Evolutionary conservation across 2,113 vertebrate species (phyloP), one percentile per base, ranked within the genome.

Genomic region (Tonatia bakeri): DNA sequence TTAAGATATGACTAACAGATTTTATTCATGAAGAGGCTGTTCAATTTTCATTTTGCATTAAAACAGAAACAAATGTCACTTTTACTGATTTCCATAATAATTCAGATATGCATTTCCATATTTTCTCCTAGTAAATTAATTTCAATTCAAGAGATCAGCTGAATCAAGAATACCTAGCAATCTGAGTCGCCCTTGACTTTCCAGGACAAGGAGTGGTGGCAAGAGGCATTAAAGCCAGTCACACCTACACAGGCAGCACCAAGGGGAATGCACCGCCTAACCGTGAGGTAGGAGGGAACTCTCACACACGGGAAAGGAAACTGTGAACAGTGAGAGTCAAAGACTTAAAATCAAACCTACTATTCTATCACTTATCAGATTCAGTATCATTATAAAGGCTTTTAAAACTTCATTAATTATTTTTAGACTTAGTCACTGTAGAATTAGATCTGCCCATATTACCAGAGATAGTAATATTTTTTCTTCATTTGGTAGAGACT

Each of bases 21-120:
- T 95, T 92, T 54, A 95, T 52, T 94, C 33, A 50, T 64, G 17
- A 96, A 64, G 76, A 84, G 69, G 70, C 7, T 65, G 38, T 47
- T 79, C 1, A 9, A n/a, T 31, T 86, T 75, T 91, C 28, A 76
- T 70, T 82, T 92, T 89, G 77, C 67, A 86, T 59, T 82, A 65
- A 91, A 73, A 77, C 24, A 40, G 38, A 85, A 77, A 31, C 17
- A 56, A 86, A 52, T 94, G 50, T 90, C 33, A 85, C 56, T 84
- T 84, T 52, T 40, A 76, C 4, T 43, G 8, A 69, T 83, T 54
- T 87, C 56, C 40, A 38, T 69, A 79, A 67, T 70, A 85, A 92
- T 24, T 69, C 43, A 83, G 45, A 47, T 40, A n/a, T 33, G 3
- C 31, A 87, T 81, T 94, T 87, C 47, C 59, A 28, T 45, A 65